Conservation (phyloP, 2,888 invertebrate genomes). For the Drosophila recens region DNA sequence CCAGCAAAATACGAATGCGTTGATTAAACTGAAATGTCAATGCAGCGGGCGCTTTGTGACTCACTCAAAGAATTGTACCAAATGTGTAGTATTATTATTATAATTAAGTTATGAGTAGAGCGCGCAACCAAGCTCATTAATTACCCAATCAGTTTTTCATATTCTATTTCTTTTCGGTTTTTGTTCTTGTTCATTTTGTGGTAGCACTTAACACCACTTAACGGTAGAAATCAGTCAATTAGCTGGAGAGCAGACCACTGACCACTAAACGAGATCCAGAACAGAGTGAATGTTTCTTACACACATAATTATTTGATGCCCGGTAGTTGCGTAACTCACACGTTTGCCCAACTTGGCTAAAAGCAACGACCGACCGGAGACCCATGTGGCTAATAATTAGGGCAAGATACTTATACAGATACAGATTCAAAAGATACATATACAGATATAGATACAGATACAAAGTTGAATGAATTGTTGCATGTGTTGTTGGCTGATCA, state of each 20-base stretch:
- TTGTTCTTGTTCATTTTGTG: slow-evolving; percentile 6
- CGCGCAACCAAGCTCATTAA: slow-evolving; percentile 34
- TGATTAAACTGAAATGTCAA: slow-evolving; percentile 28
- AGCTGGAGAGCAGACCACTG: slow-evolving; percentile 31
- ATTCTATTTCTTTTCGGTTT: slow-evolving; percentile 3
- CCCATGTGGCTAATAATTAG: slow-evolving; percentile 28
- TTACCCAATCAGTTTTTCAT: slow-evolving; percentile 35
- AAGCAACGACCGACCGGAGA: slow-evolving; percentile 7
- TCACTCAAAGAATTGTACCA: neutral
- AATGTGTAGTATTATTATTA: neutral
- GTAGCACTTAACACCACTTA: slow-evolving; percentile 63
- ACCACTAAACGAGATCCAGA: slow-evolving; percentile 27
- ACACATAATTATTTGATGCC: slow-evolving; percentile 29
- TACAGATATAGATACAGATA: slow-evolving; percentile 12
- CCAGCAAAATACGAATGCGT: slow-evolving; percentile 52
- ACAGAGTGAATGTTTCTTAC: neutral
- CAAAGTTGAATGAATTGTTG: slow-evolving; percentile 27
- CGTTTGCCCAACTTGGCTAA: slow-evolving; percentile 7
- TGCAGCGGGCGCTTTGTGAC: slow-evolving; percentile 36
- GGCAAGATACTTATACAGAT: slow-evolving; percentile 23
- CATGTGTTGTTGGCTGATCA: slow-evolving; percentile 26
- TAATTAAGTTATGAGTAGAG: neutral
- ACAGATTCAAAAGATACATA: neutral
- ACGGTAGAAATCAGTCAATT: slow-evolving; percentile 58
- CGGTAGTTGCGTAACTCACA: slow-evolving; percentile 25